These are phyloP conservation scores for Aspidiotus rigidus DNA, from an alignment of 2,888 invertebrate species.

Conservation along the genomic window DNA sequence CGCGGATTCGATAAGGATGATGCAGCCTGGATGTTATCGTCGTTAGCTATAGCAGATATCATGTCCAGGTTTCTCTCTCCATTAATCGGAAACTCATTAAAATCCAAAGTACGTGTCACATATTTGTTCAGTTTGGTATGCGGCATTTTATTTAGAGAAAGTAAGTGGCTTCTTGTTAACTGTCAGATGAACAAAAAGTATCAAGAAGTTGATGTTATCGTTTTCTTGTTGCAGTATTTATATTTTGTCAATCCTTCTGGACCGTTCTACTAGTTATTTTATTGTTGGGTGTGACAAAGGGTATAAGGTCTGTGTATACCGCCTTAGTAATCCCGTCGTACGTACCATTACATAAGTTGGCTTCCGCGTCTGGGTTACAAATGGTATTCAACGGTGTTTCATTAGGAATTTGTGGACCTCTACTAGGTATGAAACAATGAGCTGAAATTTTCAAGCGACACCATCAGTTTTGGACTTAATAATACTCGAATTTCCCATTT, in stretches of 20 bases:
- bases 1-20: constrained; percentile 51
- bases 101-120: constrained; percentile 54
- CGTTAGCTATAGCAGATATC: constrained; percentile 50
- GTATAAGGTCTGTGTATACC: constrained; percentile 60
- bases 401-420: constrained; percentile 35
- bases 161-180: constrained; percentile 47
- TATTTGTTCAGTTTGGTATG: constrained; percentile 54
- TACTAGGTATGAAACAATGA: constrained; percentile 21
- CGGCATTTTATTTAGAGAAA: constrained; percentile 52
- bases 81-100: constrained; percentile 56
- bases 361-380: constrained; percentile 60
- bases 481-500: neutral
- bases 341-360: constrained; percentile 56
- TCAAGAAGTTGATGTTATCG: constrained; percentile 40
- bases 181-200: too few species aligned
- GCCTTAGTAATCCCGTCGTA: constrained; percentile 58
- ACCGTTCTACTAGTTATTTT: constrained; percentile 48
- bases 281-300: constrained; percentile 58
- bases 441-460: neutral
- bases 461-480: neutral
- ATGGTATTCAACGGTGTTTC: constrained; percentile 55
- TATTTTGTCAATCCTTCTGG: constrained; percentile 38
- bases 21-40: constrained; percentile 56
- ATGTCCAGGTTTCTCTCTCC: constrained; percentile 49
- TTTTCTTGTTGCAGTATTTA: constrained; percentile 42